phyloP scores from a whole-genome alignment of 2,797 vertebrate species.

The Myripristis jacobus region DNA sequence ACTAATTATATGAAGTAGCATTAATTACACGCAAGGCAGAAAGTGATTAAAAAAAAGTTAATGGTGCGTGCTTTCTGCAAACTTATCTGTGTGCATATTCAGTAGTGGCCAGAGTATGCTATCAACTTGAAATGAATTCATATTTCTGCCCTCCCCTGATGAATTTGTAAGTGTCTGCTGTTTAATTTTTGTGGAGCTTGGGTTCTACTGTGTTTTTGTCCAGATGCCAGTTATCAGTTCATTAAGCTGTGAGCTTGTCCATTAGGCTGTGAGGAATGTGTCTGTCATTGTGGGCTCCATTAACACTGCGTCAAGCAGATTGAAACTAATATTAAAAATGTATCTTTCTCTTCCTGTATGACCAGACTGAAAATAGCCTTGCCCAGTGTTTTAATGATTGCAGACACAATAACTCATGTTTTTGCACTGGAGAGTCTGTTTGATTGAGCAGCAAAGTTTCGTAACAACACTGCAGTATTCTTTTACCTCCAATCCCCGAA shows the following conservation, averaged over 20 bases:
- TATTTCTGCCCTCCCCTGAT: slow-evolving; percentile 53
- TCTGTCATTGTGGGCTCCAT: slow-evolving; percentile 68
- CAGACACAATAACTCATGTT: slow-evolving; percentile 13
- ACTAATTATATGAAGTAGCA: slow-evolving; percentile 57
- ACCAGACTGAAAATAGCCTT: slow-evolving; percentile 25
- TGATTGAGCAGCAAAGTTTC: slow-evolving; percentile 18
- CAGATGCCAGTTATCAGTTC: slow-evolving; percentile 74
- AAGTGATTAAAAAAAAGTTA: slow-evolving; percentile 57
- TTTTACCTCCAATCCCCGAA: slow-evolving; percentile 10
- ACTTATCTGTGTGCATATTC: background rate
- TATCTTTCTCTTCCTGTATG: slow-evolving; percentile 43
- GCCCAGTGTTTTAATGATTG: slow-evolving; percentile 32
- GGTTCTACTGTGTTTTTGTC: slow-evolving; percentile 48
- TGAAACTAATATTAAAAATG: slow-evolving; percentile 72
- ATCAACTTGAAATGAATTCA: slow-evolving; percentile 46
- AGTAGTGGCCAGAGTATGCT: slow-evolving; percentile 40
- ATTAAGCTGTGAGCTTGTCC: slow-evolving; percentile 71
- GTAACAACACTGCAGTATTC: slow-evolving; percentile 2
- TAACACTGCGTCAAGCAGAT: slow-evolving; percentile 66
- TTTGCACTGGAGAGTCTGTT: slow-evolving; percentile 17
- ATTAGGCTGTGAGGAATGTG: slow-evolving; percentile 66
- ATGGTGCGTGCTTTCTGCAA: slow-evolving; percentile 38
- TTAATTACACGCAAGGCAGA: slow-evolving; percentile 54
- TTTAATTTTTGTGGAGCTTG: background rate
- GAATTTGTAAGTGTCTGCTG: slow-evolving; percentile 33